Evolutionary conservation across 1,140 invertebrate species (phyloP).

Genomic region (Drosophila baimaii): DNA sequence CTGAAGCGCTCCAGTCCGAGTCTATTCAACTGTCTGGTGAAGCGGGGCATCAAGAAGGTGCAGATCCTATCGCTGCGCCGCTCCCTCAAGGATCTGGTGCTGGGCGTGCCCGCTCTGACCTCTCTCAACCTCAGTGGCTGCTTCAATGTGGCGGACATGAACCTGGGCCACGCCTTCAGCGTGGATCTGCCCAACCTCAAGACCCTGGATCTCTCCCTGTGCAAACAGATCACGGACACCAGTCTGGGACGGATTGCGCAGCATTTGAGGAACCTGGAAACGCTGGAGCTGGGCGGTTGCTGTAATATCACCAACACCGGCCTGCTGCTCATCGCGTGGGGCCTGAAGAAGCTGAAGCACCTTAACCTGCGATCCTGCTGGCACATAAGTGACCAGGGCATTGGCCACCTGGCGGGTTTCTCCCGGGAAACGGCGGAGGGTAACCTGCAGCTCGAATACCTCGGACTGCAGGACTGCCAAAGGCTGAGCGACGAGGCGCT

Average conservation of each 20-base stretch:
- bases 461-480: constrained; percentile 97
- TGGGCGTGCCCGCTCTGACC: constrained; percentile 93
- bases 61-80: constrained; percentile 94
- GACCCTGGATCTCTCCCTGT: constrained; percentile 94
- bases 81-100: constrained; percentile 93
- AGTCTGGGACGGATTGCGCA: constrained; percentile 93
- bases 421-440: constrained; percentile 88
- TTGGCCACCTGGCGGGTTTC: constrained; percentile 92
- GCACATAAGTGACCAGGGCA: constrained; percentile 95
- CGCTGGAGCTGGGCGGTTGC: constrained; percentile 95
- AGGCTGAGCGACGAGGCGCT: constrained; percentile 95
- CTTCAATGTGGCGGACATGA: constrained; percentile 94
- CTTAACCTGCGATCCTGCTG: constrained; percentile 96
- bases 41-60: constrained; percentile 93
- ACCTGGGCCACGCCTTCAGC: constrained; percentile 92
- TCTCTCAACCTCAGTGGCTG: constrained; percentile 96
- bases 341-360: constrained; percentile 91
- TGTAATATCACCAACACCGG: constrained; percentile 95
- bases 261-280: constrained; percentile 93
- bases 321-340: constrained; percentile 93
- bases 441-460: constrained; percentile 90
- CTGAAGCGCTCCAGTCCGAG: constrained; percentile 92
- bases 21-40: constrained; percentile 93
- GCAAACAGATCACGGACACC: constrained; percentile 96
- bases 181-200: constrained; percentile 90